A percentile compares a stretch with the other conserved stretches of the same genome.
phyloP scores from a whole-genome alignment of 2,888 invertebrate genomes.

The Sarcophaga rosellei region DNA sequence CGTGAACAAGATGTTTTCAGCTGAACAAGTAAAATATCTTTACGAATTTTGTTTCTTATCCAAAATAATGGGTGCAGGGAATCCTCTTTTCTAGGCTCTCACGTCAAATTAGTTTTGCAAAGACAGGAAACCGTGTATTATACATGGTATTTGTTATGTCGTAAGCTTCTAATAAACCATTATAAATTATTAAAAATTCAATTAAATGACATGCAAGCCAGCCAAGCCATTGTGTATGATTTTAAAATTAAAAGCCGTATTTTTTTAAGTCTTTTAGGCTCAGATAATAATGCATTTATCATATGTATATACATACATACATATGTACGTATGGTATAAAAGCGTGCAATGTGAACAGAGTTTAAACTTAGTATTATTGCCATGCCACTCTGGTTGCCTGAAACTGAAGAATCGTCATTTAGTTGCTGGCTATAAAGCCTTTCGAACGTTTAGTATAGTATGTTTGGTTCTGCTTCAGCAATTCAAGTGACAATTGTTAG shows the following conservation, averaged over 20 bases:
- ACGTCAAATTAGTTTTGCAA: background rate
- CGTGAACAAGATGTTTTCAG: background rate
- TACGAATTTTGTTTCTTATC: background rate
- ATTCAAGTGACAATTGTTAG: slow-evolving; percentile 60
- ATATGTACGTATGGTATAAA: too few species aligned
- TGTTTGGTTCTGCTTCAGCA: slow-evolving; percentile 64
- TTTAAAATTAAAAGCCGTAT: too few species aligned
- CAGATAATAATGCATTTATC: background rate
- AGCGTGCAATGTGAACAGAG: too few species aligned
- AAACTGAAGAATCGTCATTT: background rate
- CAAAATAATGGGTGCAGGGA: slow-evolving; percentile 23
- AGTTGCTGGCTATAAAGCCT: background rate
- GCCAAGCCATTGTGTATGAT: background rate
- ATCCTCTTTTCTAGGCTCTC: background rate
- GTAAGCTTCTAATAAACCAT: background rate
- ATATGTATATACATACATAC: too few species aligned
- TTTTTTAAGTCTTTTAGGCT: background rate
- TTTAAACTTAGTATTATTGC: background rate
- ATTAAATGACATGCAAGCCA: background rate
- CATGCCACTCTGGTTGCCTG: background rate
- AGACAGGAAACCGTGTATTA: slow-evolving; percentile 27
- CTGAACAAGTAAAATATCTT: background rate
- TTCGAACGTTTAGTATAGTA: background rate
- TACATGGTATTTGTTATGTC: background rate
- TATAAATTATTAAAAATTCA: background rate